Evolutionary conservation across 2,888 invertebrate species (phyloP).

Genomic region (Leptarthrus brevirostris): DNA sequence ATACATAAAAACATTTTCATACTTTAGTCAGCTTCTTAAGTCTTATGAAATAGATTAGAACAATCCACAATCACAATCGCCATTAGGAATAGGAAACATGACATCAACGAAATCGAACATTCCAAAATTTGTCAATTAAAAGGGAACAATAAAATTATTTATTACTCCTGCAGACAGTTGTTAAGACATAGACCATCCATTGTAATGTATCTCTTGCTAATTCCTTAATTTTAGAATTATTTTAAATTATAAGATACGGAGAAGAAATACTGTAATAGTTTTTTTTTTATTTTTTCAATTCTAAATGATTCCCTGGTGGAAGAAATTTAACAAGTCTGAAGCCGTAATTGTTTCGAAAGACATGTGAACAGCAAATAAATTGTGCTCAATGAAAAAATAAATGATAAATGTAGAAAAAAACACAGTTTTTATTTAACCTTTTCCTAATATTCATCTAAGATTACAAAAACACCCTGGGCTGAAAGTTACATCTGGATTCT

Average conservation of each 20-base stretch:
- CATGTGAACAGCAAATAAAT: slow-evolving; percentile 35
- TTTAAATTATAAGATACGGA: slow-evolving; percentile 35
- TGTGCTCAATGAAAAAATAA: slow-evolving; percentile 47
- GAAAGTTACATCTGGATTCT: too few species aligned
- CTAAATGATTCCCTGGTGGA: slow-evolving; percentile 45
- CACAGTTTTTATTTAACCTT: too few species aligned
- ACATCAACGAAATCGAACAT: slow-evolving; percentile 21
- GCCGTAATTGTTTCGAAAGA: slow-evolving; percentile 25
- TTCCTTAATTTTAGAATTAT: slow-evolving; percentile 18
- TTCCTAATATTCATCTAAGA: too few species aligned
- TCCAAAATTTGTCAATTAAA: neutral
- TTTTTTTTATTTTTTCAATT: slow-evolving; percentile 17
- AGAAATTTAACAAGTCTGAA: slow-evolving; percentile 34
- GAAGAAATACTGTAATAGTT: slow-evolving; percentile 9
- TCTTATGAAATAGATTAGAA: slow-evolving; percentile 34
- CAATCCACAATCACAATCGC: slow-evolving; percentile 41
- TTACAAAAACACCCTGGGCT: too few species aligned
- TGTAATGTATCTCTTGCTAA: slow-evolving; percentile 31
- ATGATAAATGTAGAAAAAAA: slow-evolving; percentile 5
- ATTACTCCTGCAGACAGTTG: neutral
- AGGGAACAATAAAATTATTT: neutral
- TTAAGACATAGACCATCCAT: neutral
- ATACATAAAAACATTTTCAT: slow-evolving; percentile 43
- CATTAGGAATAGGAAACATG: slow-evolving; percentile 35
- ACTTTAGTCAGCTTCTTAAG: slow-evolving; percentile 37